Percentiles rank a stretch among this genome's conserved stretches.
phyloP scores from a whole-genome alignment of 2,113 vertebrate species.

The Propithecus coquereli region DNA sequence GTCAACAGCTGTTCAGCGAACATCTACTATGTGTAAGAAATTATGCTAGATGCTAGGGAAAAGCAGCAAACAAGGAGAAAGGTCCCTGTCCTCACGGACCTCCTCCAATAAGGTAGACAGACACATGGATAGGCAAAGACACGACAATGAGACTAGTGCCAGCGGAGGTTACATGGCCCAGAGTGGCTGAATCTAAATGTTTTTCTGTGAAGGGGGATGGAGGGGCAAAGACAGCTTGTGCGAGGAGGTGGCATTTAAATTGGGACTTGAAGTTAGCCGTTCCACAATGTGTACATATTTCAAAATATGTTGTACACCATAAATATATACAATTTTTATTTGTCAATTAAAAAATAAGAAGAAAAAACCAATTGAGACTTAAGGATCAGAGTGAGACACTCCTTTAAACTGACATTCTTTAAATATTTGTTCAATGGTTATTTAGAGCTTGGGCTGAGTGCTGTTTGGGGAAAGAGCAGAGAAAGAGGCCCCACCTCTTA shows the following conservation, averaged over 20 bases:
- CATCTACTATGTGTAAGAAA: not conserved
- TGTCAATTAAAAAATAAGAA: not conserved
- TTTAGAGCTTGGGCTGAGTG: not conserved
- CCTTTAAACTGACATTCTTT: not conserved
- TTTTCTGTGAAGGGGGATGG: not conserved
- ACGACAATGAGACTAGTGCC: not conserved
- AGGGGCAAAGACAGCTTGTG: not conserved
- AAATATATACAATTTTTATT: not conserved
- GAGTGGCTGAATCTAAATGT: not conserved
- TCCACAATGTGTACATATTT: not conserved
- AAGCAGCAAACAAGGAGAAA: not conserved
- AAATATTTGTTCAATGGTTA: not conserved
- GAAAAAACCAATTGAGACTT: not conserved
- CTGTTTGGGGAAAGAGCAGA: not conserved
- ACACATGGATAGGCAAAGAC: not conserved
- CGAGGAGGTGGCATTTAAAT: not conserved
- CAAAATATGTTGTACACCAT: not conserved
- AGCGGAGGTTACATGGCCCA: not conserved
- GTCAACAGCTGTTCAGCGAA: not conserved
- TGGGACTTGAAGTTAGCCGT: not conserved
- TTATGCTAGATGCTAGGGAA: not conserved
- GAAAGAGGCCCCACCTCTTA: not conserved
- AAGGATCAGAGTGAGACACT: not conserved
- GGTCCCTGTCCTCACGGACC: not conserved
- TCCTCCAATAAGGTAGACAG: not conserved